Conservation (phyloP, 2,888 invertebrate species). For the Eupithecia tripunctaria region DNA sequence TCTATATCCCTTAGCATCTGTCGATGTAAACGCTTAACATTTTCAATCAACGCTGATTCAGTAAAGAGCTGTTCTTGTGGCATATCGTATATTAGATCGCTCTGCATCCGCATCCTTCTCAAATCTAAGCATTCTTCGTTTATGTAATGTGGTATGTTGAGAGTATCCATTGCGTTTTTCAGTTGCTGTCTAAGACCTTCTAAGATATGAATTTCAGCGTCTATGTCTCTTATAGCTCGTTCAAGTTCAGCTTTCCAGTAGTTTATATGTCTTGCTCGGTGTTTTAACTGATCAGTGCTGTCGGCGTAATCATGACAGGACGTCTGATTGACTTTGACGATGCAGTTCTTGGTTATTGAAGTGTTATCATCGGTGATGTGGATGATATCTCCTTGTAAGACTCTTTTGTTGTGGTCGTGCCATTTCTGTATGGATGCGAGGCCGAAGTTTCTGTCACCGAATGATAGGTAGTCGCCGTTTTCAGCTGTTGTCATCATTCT, state of each 20-base stretch:
- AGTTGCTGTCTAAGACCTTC: constrained; percentile 76
- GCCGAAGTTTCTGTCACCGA: constrained; percentile 66
- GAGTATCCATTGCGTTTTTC: constrained; percentile 71
- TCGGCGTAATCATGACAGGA: constrained; percentile 73
- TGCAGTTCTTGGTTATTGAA: constrained; percentile 75
- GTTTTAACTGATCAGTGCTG: constrained; percentile 73
- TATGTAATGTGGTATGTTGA: constrained; percentile 70
- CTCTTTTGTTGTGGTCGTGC: constrained; percentile 70
- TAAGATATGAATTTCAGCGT: constrained; percentile 68
- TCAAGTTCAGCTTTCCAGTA: constrained; percentile 79
- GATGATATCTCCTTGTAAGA: constrained; percentile 76
- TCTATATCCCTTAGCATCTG: constrained; percentile 88
- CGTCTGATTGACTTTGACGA: constrained; percentile 76
- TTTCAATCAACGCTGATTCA: constrained; percentile 88
- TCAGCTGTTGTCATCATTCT: constrained; percentile 60
- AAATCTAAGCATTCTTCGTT: constrained; percentile 89
- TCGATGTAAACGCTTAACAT: constrained; percentile 86
- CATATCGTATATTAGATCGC: constrained; percentile 89
- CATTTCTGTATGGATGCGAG: constrained; percentile 67
- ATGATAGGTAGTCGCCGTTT: constrained; percentile 71
- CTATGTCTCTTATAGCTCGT: constrained; percentile 74
- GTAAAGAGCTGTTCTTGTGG: constrained; percentile 90
- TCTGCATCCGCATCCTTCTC: constrained; percentile 87
- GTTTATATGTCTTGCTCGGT: constrained; percentile 73
- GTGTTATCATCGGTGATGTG: constrained; percentile 73